These are phyloP conservation scores for Drosophila mulleri DNA, from an alignment of 2,888 invertebrate genomes.

Conservation along the genomic window DNA sequence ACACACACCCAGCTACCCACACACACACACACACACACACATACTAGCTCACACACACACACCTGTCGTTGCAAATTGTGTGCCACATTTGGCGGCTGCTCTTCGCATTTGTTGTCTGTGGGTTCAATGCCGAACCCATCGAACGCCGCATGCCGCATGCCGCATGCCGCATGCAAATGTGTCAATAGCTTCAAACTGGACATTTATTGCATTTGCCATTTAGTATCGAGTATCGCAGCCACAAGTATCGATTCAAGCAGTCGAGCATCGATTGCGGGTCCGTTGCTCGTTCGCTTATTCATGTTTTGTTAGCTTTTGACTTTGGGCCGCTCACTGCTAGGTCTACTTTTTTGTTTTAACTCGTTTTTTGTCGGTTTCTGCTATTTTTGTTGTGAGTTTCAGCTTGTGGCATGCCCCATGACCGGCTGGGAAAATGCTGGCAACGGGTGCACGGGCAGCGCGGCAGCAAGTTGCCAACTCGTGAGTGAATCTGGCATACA, in stretches of 20 bases:
- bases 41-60: conserved; percentile 34
- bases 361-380: background rate
- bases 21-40: conserved; percentile 7
- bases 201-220: conserved; percentile 76
- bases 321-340: conserved; percentile 62
- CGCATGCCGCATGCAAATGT: conserved; percentile 73
- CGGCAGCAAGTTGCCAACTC: conserved; percentile 56
- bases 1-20: background rate
- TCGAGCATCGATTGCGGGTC: conserved; percentile 53
- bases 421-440: conserved; percentile 62
- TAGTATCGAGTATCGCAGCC: conserved; percentile 48
- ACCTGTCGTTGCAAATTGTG: conserved; percentile 45
- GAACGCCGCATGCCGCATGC: conserved; percentile 32
- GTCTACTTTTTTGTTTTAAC: conserved; percentile 16
- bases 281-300: conserved; percentile 49
- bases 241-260: conserved; percentile 41
- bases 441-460: conserved; percentile 29
- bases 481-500: conserved; percentile 79
- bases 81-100: conserved; percentile 50
- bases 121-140: conserved; percentile 54
- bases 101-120: conserved; percentile 21
- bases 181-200: conserved; percentile 80
- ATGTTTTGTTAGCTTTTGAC: conserved; percentile 53
- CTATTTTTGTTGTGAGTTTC: background rate
- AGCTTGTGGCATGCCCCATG: conserved; percentile 61